A percentile compares a stretch with the other conserved stretches of the same genome.
Conservation (phyloP, 2,797 vertebrate species). For the Erpetoichthys calabaricus region DNA sequence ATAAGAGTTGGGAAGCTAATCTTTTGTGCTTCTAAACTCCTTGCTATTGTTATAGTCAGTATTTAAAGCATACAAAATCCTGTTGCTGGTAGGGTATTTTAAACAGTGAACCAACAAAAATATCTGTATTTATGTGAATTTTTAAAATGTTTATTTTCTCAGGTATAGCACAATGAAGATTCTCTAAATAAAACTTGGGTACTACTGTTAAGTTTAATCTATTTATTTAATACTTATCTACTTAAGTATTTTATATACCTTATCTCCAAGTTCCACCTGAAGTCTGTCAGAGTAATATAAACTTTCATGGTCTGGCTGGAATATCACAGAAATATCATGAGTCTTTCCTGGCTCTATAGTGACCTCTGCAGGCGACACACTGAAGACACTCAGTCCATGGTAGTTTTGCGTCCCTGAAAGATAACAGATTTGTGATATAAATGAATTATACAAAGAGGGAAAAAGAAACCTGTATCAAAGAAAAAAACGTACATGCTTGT, state of each 20-base stretch:
- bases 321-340: conserved; percentile 61
- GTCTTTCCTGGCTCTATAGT: conserved; percentile 44
- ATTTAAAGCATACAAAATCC: no score
- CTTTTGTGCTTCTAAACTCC: no score
- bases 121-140: neutral
- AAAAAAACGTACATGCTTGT: no score
- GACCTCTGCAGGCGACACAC: conserved; percentile 51
- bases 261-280: conserved; percentile 56
- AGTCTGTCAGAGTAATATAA: conserved; percentile 60
- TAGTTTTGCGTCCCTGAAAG: conserved; percentile 68
- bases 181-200: no score
- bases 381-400: conserved; percentile 68
- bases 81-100: no score
- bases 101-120: neutral
- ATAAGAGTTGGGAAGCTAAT: no score
- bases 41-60: no score
- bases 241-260: conserved; percentile 38
- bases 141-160: no score
- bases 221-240: no score
- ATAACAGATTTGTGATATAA: neutral
- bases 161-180: no score
- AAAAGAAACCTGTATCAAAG: no score
- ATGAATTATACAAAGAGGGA: neutral
- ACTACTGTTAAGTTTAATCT: no score
- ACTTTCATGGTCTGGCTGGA: conserved; percentile 77